A percentile compares a stretch with the other conserved stretches of the same genome.
Evolutionary conservation across 2,888 invertebrate genomes (phyloP).

Genomic region (Proisotoma minuta): DNA sequence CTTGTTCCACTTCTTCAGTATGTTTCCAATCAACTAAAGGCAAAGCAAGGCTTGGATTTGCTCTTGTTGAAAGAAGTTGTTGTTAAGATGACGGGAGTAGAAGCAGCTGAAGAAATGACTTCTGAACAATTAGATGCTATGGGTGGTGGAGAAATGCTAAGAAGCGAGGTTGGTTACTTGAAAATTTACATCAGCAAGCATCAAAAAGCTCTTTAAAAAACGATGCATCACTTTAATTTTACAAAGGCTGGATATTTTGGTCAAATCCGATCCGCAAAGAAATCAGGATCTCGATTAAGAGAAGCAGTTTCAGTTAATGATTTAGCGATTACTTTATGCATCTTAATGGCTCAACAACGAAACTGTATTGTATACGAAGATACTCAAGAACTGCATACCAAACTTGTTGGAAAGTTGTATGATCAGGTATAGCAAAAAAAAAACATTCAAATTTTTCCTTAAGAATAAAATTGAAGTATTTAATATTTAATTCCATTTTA

Average conservation of each 20-base stretch:
- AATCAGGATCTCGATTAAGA: slow-evolving; percentile 88
- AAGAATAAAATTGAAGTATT: background rate
- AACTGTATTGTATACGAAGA: slow-evolving; percentile 88
- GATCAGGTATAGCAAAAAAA: slow-evolving; percentile 59
- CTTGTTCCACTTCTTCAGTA: slow-evolving; percentile 91
- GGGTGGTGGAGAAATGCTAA: slow-evolving; percentile 91
- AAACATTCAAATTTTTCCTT: too few species aligned
- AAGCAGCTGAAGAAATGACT: slow-evolving; percentile 93
- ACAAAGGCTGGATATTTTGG: slow-evolving; percentile 98
- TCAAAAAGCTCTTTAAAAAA: too few species aligned
- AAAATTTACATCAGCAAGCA: too few species aligned
- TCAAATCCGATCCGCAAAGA: slow-evolving; percentile 92
- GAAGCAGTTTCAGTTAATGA: slow-evolving; percentile 92
- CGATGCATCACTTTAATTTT: too few species aligned
- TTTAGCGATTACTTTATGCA: slow-evolving; percentile 84
- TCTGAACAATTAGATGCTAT: slow-evolving; percentile 93
- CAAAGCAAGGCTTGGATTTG: slow-evolving; percentile 88
- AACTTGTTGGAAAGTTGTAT: slow-evolving; percentile 73
- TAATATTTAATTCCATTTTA: background rate
- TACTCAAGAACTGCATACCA: slow-evolving; percentile 73
- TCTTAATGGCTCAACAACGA: slow-evolving; percentile 94
- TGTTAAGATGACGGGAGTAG: slow-evolving; percentile 98
- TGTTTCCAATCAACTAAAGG: slow-evolving; percentile 93
- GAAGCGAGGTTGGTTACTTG: slow-evolving; percentile 80
- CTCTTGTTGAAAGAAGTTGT: slow-evolving; percentile 94